Evolutionary conservation across 2,888 invertebrate genomes (phyloP).

Genomic region (Dermolepida albohirtum): DNA sequence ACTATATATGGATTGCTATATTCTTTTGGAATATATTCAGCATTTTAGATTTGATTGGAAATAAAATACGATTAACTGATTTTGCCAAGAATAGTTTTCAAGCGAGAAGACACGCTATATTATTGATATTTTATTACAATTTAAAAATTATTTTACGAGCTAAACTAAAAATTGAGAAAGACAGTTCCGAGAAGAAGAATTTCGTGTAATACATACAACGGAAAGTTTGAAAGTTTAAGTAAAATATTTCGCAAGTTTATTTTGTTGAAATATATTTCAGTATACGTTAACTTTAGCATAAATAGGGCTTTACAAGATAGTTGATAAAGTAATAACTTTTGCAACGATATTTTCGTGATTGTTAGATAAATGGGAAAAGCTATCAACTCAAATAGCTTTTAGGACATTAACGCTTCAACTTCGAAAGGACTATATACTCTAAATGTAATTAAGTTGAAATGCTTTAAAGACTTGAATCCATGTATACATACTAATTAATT

Average conservation of each 20-base stretch:
- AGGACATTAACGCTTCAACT: slow-evolving; percentile 16
- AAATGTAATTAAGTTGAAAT: slow-evolving; percentile 33
- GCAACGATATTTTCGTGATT: slow-evolving; percentile 24
- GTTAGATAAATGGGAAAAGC: slow-evolving; percentile 24
- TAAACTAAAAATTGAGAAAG: too few relatives aligned
- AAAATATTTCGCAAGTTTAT: not conserved
- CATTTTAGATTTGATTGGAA: too few relatives aligned
- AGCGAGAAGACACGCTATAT: too few relatives aligned
- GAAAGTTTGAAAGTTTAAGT: too few relatives aligned
- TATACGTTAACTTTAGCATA: not conserved
- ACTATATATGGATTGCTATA: too few relatives aligned
- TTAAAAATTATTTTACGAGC: too few relatives aligned
- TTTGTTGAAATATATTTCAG: not conserved
- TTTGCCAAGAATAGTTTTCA: too few relatives aligned
- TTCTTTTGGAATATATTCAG: too few relatives aligned
- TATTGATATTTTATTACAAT: too few relatives aligned
- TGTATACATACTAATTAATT: slow-evolving; percentile 21
- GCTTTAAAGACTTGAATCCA: slow-evolving; percentile 13
- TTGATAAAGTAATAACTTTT: slow-evolving; percentile 12
- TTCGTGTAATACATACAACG: too few relatives aligned
- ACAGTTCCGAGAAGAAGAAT: too few relatives aligned
- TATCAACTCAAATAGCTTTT: slow-evolving; percentile 23
- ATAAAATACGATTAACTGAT: too few relatives aligned
- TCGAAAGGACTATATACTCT: slow-evolving; percentile 20
- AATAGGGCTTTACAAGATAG: slow-evolving; percentile 5